Evolutionary conservation across 2,888 invertebrate genomes (phyloP).

Genomic region (Plusia festucae): DNA sequence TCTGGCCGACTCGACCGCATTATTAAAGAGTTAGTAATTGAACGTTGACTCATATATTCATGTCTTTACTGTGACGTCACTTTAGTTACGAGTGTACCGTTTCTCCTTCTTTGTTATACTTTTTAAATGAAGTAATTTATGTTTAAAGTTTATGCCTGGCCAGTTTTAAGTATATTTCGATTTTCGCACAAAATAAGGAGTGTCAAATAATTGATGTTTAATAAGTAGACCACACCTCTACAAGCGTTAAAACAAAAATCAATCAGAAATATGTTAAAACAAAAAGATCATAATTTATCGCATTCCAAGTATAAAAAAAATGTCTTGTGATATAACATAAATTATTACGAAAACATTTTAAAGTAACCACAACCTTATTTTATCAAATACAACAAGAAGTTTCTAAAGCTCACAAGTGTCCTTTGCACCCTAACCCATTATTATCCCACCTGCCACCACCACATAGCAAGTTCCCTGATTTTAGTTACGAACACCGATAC

Average conservation of each 20-base stretch:
- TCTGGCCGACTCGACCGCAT: slow-evolving; percentile 12
- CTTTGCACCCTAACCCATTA: background rate
- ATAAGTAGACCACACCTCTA: no score
- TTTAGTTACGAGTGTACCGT: slow-evolving; percentile 5
- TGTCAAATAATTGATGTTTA: background rate
- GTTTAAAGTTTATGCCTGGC: background rate
- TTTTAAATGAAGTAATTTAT: background rate
- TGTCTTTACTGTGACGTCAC: slow-evolving; percentile 20
- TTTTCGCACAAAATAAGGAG: background rate
- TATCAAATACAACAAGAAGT: no score
- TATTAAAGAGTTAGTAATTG: slow-evolving; percentile 27
- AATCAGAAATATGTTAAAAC: no score
- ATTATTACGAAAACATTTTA: no score
- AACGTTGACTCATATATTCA: slow-evolving; percentile 36
- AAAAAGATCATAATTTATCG: no score
- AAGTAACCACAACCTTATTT: no score
- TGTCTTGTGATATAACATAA: no score
- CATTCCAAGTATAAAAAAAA: no score
- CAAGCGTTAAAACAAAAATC: no score
- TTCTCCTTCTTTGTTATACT: background rate
- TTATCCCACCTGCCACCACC: background rate
- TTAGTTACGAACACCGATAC: background rate
- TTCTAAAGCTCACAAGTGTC: background rate
- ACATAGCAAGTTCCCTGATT: background rate
- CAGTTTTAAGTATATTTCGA: background rate